Evolutionary conservation across 1,140 invertebrate species (phyloP), one percentile per base, ranked within the genome.

Genomic region (Drosophila neocordata): DNA sequence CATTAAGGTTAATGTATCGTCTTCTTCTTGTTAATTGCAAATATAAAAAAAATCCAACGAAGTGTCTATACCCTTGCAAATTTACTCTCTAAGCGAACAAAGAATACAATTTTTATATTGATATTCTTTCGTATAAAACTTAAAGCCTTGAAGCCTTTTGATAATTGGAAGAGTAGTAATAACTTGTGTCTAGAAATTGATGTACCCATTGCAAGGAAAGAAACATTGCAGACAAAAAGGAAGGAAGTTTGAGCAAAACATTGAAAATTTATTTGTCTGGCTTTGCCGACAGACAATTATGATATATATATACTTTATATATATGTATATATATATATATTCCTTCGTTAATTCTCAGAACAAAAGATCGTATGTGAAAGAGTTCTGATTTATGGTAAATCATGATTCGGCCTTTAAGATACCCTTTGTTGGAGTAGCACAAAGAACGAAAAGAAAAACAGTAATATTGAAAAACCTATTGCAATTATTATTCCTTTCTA

Each of bases 1-100:
- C 77, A 79, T 75, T 79, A 88, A 88, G 83, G 83, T 87, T 87
- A 87, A 83, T 77, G 83, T 88, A 76, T 80, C n/a, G n/a, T n/a
- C 83, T 71, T 88, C 82, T 75, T 67, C 65, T 56, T 66, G 71
- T 71, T 79, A 65, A 85, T 85, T 85, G 82, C 82, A 85, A 85
- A 85, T 87, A 76, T 69, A 75, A 68, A 69, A 65, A 74, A 85
- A 65, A 69, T 15, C 58, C 41, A 52, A 11, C 9, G 15, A 48
- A 20, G 41, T 48, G 18, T 18, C 8, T 9, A 44, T 44, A 44
- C 41, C 15, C 41, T 44, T 38, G 37, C 37, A 5, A 38, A 38
- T n/a, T 31, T 4, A 24, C 24, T 4, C 24, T 24, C 24, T 24
- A 24, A 24, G 1, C 24, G 4, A n/a, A n/a, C n/a, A n/a, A n/a